Evolutionary conservation across 2,797 vertebrate species (phyloP).

Genomic region (Pseudotriccus pelzelni): DNA sequence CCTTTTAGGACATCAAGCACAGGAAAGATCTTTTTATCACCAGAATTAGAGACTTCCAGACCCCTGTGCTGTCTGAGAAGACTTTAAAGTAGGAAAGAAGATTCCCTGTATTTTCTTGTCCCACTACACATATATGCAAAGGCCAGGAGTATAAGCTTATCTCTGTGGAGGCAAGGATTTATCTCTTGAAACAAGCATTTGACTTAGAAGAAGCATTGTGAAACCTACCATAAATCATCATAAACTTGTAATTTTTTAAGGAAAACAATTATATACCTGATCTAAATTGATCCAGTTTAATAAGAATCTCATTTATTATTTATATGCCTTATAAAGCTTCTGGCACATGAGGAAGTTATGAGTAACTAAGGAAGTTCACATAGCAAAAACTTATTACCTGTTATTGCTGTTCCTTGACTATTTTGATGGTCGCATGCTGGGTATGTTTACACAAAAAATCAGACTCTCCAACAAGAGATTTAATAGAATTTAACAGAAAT

Average conservation of each 20-base stretch:
- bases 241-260: not conserved
- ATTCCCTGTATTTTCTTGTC: not conserved
- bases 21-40: not conserved
- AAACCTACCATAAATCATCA: not conserved
- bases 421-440: not conserved
- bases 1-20: not conserved
- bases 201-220: not conserved
- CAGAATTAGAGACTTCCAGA: not conserved
- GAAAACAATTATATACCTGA: not conserved
- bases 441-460: not conserved
- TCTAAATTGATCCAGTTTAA: not conserved
- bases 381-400: not conserved
- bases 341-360: not conserved
- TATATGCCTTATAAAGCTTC: not conserved
- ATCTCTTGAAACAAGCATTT: not conserved
- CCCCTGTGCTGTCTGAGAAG: not conserved
- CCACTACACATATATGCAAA: not conserved
- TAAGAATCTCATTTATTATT: not conserved
- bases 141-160: not conserved
- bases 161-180: not conserved
- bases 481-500: not conserved
- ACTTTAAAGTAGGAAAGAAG: not conserved
- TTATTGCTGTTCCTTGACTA: not conserved
- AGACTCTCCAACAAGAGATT: not conserved
- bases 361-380: not conserved